Conservation (phyloP, 2,797 vertebrate genomes). For the Carcharodon carcharias region DNA sequence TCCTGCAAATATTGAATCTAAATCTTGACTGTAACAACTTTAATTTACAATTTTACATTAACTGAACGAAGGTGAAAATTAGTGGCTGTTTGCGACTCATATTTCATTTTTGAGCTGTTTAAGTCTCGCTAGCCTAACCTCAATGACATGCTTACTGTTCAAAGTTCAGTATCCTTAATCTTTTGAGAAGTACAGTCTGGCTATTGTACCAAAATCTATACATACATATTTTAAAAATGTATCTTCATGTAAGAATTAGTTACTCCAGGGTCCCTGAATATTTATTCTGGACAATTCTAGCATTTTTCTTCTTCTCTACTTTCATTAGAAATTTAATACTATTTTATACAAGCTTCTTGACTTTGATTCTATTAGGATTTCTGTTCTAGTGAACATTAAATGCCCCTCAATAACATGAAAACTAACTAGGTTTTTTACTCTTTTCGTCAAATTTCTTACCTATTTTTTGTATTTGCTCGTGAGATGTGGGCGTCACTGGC, state of each 20-base stretch:
- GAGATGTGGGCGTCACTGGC: too few relatives aligned
- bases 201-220: background rate
- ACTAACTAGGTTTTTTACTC: background rate
- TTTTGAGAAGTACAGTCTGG: background rate
- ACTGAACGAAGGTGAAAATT: background rate
- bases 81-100: background rate
- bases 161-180: background rate
- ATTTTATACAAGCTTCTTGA: background rate
- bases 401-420: background rate
- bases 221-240: background rate
- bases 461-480: too few relatives aligned
- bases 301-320: background rate
- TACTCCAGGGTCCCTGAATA: background rate
- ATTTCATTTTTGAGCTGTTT: background rate
- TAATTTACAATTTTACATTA: background rate
- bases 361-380: background rate
- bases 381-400: background rate
- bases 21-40: background rate
- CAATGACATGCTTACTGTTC: background rate
- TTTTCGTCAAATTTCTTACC: background rate
- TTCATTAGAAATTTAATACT: background rate
- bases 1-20: background rate
- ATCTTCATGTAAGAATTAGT: background rate
- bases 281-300: background rate
- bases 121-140: background rate